Base-by-base conservation (phyloP, 2,113 vertebrate genomes). In the Turnix velox region DNA sequence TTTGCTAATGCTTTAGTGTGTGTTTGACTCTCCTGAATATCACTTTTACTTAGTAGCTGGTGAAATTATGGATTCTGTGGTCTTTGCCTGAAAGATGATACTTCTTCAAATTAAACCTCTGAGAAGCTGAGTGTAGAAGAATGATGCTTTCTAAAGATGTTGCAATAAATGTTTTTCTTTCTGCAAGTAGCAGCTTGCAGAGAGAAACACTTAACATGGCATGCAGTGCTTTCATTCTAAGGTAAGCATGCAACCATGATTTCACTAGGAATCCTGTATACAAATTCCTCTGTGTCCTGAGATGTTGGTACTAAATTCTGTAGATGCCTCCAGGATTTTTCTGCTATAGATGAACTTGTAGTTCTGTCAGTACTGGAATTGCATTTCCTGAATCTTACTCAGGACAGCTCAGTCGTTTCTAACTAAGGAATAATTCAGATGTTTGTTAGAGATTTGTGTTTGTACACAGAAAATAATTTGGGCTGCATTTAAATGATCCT, bases 1-100 rank as follows among this genome's bases (percentile, higher is more conserved):
- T 93, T 95, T 93, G 59, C 66, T 95, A 61, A 62, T 84, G 68
- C 71, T 96, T 87, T 49, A 51, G 84, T 89, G 78, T 93, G 52
- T 45, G 35, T 90, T 80, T 83, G 96, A 66, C 78, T 72, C 45
- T 69, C 61, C 78, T 78, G 71, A 82, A 66, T 14, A 43, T 39
- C 55, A 55, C 54, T 92, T 95, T 96, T 94, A 76, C 84, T 45
- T 69, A 84, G 93, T 91, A 95, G 84, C 73, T 58, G 40, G 51
- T 3, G 76, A 77, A 75, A 78, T 78, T 14, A 58, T 43, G 63
- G 80, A n/a, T 79, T 69, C 75, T 79, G 81, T 92, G 78, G 73
- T 79, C 67, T 90, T 95, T 79, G 65, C 13, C 2, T 90, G 94
- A 28, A 74, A 71, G 62, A 14, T 89, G 77, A 33, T 88, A 3